Evolutionary conservation across 2,888 invertebrate genomes (phyloP), one percentile per base, ranked within the genome.

Genomic region (Cistogaster globosa): DNA sequence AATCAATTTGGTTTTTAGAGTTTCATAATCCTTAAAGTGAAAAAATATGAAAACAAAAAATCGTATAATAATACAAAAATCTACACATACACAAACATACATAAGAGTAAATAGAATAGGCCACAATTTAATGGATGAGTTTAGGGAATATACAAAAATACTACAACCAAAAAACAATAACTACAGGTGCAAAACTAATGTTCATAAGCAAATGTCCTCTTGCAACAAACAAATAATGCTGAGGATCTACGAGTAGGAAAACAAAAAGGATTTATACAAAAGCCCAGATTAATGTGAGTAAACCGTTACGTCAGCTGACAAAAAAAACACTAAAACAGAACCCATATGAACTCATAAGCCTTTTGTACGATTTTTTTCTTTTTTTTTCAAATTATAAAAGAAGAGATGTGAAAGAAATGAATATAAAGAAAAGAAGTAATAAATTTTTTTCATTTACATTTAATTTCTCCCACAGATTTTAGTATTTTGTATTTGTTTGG

Each of bases 131-230:
- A 81, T 85, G 77, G 63, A 77, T 74, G 77, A 57, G 69, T 58
- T 78, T 69, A 55, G 77, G 79, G 63, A 78, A 69, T 82, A 69
- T 82, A 76, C n/a, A 51, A 48, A 45, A 20, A 38, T 1, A 60
- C 4, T 18, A 26, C 16, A 72, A 60, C 62, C 2, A 26, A n/a
- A 26, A 26, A 69, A 78, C 62, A 26, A 48, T 69, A 62, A 76
- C 55, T 69, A 58, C 83, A 72, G 78, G 83, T 79, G 83, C 53
- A 75, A 68, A 75, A 76, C 76, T 83, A 81, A 83, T 63, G 69
- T 55, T 75, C 51, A 42, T 62, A 51, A 51, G 32, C 45, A 72
- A 72, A 58, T 16, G 20, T 32, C 38, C 16, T 55, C 14, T 60
- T 60, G 48, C 22, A 16, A n/a, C n/a, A 45, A 45, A n/a, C 32